These are phyloP conservation scores for Centruroides vittatus DNA, from an alignment of 1,140 invertebrate species.

Conservation along the genomic window DNA sequence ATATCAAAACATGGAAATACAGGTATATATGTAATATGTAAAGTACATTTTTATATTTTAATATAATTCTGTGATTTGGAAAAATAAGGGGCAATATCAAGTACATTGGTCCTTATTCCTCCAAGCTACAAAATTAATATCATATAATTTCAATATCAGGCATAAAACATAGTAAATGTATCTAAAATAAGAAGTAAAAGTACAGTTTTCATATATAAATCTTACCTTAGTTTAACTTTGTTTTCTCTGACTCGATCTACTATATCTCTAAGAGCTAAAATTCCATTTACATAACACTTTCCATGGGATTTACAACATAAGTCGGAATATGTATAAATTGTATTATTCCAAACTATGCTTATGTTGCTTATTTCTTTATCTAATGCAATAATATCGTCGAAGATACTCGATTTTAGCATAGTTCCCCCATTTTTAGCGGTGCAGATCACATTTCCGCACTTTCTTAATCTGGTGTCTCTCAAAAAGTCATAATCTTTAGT, in stretches of 20 bases:
- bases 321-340: constrained; percentile 49
- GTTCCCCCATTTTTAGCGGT: constrained; percentile 64
- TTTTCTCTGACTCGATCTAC: constrained; percentile 49
- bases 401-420: constrained; percentile 56
- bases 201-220: too few relatives aligned
- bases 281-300: constrained; percentile 68
- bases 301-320: constrained; percentile 64
- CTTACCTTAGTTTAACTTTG: constrained; percentile 45
- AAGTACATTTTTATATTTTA: too few relatives aligned
- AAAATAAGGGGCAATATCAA: too few relatives aligned
- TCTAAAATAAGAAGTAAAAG: too few relatives aligned
- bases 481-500: constrained; percentile 65
- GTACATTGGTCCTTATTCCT: too few relatives aligned
- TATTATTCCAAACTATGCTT: too few relatives aligned
- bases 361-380: constrained; percentile 35
- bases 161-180: too few relatives aligned
- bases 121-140: too few relatives aligned
- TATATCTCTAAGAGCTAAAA: constrained; percentile 59
- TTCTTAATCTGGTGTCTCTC: constrained; percentile 70
- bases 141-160: too few relatives aligned
- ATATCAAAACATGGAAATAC: too few relatives aligned
- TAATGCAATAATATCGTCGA: constrained; percentile 54
- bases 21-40: too few relatives aligned
- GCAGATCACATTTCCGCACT: constrained; percentile 69
- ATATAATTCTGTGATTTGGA: too few relatives aligned